Evolutionary conservation across 2,113 vertebrate species (phyloP).

Genomic region (Syngnathus floridae): DNA sequence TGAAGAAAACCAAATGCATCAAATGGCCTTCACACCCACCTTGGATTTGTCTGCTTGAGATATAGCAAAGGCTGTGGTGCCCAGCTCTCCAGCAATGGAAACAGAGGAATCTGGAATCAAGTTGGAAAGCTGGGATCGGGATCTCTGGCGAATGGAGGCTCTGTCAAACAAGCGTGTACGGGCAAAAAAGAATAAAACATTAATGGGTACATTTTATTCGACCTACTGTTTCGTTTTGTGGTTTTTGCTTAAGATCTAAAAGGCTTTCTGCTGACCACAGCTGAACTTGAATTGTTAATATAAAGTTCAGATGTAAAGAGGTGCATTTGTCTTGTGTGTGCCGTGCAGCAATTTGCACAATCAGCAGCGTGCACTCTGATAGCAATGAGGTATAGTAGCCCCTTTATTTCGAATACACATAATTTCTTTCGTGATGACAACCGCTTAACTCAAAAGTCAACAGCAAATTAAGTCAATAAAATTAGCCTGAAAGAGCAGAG

Average conservation of each 20-base stretch:
- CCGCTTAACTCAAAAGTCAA: not conserved
- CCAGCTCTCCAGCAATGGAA: conserved; percentile 65
- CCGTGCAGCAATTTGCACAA: not conserved
- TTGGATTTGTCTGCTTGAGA: conserved; percentile 38
- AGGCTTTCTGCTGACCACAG: too few species aligned
- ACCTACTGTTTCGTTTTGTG: too few species aligned
- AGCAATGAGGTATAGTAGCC: not conserved
- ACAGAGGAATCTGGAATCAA: conserved; percentile 73
- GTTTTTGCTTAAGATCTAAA: too few species aligned
- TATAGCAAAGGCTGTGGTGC: conserved; percentile 42
- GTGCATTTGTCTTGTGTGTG: too few species aligned
- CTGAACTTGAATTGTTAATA: too few species aligned
- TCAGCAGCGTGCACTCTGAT: conserved; percentile 17
- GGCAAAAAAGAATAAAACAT: not conserved
- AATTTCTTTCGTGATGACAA: not conserved
- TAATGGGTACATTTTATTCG: not conserved
- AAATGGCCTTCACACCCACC: conserved; percentile 40
- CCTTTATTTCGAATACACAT: not conserved
- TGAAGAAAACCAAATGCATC: not conserved
- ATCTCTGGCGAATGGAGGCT: conserved; percentile 81
- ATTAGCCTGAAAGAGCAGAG: not conserved
- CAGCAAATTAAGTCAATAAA: not conserved
- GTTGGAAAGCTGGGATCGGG: conserved; percentile 84
- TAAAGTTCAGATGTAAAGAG: too few species aligned
- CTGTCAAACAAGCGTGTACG: conserved; percentile 54